Evolutionary conservation across 2,797 vertebrate species (phyloP).

Genomic region (Columba guinea): DNA sequence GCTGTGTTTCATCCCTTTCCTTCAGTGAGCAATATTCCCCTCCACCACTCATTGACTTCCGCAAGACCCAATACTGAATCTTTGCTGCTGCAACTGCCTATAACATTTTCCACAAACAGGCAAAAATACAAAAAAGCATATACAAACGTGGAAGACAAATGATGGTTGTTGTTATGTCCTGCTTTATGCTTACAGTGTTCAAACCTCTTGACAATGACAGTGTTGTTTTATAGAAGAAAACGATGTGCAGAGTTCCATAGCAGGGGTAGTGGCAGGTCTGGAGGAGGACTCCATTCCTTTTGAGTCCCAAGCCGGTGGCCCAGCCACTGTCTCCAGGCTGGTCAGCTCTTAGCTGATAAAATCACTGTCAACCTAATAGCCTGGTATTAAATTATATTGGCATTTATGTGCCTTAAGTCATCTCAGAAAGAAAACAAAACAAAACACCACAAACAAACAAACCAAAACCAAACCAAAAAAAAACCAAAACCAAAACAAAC

Average conservation of each 20-base stretch:
- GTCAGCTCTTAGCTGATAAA: background rate
- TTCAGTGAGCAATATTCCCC: background rate
- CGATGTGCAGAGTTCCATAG: background rate
- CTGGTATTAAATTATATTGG: background rate
- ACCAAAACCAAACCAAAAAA: too few relatives aligned
- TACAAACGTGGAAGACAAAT: background rate
- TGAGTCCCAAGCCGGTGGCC: background rate
- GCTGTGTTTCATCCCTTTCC: background rate
- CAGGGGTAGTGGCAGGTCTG: background rate
- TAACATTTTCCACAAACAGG: background rate
- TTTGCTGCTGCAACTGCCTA: background rate
- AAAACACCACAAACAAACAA: too few relatives aligned
- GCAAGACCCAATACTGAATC: background rate
- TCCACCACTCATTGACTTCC: background rate
- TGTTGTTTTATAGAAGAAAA: background rate
- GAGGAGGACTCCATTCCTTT: background rate
- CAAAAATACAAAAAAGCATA: background rate
- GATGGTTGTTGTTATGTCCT: background rate
- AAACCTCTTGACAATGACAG: background rate
- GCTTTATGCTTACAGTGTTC: background rate
- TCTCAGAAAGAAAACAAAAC: background rate
- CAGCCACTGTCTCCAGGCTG: background rate
- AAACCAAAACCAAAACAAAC: too few relatives aligned
- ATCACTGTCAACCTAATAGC: background rate
- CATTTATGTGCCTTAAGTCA: background rate